A percentile compares a stretch with the other conserved stretches of the same genome.
Conservation (phyloP, 2,797 vertebrate genomes). For the Melanotaenia parkinsoni region DNA sequence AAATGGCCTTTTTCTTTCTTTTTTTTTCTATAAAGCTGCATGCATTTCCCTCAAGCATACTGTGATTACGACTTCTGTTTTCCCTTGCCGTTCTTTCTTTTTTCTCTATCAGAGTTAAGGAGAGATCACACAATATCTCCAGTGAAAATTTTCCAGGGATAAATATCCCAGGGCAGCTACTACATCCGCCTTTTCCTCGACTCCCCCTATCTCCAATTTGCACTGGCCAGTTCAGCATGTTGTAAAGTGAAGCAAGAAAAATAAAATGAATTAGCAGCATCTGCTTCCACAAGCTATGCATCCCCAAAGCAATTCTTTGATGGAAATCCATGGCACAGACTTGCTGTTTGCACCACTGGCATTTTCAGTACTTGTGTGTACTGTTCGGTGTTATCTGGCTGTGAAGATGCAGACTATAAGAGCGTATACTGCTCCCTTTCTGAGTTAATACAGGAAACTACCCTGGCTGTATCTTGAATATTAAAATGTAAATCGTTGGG, state of each 20-base stretch:
- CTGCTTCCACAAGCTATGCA: constrained; percentile 39
- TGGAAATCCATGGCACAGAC: constrained; percentile 54
- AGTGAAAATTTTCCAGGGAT: constrained; percentile 61
- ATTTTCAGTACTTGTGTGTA: constrained; percentile 18
- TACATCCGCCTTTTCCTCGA: constrained; percentile 42
- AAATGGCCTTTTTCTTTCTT: constrained; percentile 37
- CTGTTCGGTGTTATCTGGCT: constrained; percentile 8
- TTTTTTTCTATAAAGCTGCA: constrained; percentile 44
- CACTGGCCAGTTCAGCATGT: constrained; percentile 51
- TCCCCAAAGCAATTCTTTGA: constrained; percentile 62
- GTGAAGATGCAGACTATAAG: not conserved
- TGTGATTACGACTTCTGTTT: constrained; percentile 73
- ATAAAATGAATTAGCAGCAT: constrained; percentile 57
- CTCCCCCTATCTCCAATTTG: constrained; percentile 70
- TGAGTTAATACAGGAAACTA: not conserved
- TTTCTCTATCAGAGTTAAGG: constrained; percentile 68
- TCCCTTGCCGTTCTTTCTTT: constrained; percentile 49
- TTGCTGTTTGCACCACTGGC: constrained; percentile 36
- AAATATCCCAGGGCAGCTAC: constrained; percentile 73
- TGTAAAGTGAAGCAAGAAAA: constrained; percentile 41
- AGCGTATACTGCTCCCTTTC: not conserved
- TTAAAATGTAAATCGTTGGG: not conserved
- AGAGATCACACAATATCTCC: constrained; percentile 68
- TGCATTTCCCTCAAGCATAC: constrained; percentile 74
- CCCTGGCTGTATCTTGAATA: not conserved